Evolutionary conservation across 2,113 vertebrate species (phyloP).

Genomic region (Microtus richardsoni): DNA sequence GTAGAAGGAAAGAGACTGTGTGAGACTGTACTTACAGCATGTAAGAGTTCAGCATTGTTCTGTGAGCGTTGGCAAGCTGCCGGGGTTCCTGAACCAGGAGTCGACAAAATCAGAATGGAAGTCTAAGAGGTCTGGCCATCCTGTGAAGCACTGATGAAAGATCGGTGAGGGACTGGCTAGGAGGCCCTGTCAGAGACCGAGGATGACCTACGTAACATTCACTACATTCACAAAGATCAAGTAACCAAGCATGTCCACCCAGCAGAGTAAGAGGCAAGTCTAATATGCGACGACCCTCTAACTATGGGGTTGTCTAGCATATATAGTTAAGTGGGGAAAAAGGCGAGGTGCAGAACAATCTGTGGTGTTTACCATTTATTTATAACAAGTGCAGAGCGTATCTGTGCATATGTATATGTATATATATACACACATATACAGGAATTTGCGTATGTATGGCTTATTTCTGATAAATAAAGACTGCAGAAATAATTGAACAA

Average conservation of each 20-base stretch:
- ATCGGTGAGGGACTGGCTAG: neutral
- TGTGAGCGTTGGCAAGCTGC: neutral
- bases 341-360: conserved; percentile 32
- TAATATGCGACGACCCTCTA: neutral
- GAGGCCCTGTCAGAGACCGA: neutral
- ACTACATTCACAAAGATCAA: neutral
- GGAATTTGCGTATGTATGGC: neutral
- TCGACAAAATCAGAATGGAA: neutral
- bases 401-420: too few species aligned
- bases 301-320: neutral
- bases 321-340: conserved; percentile 10
- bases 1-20: neutral
- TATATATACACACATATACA: too few species aligned
- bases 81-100: neutral
- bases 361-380: neutral
- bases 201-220: neutral
- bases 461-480: conserved; percentile 52
- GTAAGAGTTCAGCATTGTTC: neutral
- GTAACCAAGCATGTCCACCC: neutral
- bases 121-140: neutral
- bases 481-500: neutral
- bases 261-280: neutral
- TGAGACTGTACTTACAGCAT: neutral
- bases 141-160: neutral
- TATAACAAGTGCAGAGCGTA: conserved; percentile 6